A percentile compares a stretch with the other conserved stretches of the same genome.
phyloP scores from a whole-genome alignment of 2,888 invertebrate species.

The Stenodema calcarata region DNA sequence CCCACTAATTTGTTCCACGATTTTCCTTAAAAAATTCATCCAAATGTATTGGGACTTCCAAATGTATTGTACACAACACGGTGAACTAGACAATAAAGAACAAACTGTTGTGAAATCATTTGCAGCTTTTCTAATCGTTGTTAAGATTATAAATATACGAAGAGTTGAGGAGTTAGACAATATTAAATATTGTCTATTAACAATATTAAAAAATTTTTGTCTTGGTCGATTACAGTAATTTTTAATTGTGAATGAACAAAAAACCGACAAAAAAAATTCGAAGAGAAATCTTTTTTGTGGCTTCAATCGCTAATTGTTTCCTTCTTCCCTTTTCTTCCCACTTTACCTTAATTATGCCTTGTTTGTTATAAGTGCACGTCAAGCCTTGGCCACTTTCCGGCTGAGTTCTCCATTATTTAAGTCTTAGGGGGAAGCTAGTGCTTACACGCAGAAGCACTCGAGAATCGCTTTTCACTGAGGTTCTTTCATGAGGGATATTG shows the following conservation, averaged over 20 bases:
- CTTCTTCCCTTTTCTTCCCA: neutral
- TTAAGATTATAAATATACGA: too few species aligned
- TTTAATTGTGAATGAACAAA: neutral
- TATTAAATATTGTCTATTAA: too few species aligned
- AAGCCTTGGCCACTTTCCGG: neutral
- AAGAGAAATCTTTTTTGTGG: neutral
- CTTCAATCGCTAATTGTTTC: neutral
- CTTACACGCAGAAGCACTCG: neutral
- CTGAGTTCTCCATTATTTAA: neutral
- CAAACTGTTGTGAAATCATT: neutral
- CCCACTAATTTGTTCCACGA: neutral
- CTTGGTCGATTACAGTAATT: too few species aligned
- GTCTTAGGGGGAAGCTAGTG: neutral
- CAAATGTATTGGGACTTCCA: too few species aligned
- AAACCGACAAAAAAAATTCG: neutral
- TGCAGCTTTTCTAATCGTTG: neutral
- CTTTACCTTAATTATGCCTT: slow-evolving; percentile 20
- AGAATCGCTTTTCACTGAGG: neutral
- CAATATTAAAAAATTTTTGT: too few species aligned
- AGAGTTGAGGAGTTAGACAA: too few species aligned
- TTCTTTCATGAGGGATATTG: neutral
- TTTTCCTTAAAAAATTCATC: too few species aligned
- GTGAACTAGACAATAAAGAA: neutral
- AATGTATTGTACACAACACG: too few species aligned
- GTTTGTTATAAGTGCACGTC: slow-evolving; percentile 10